Percentiles rank a stretch among this genome's conserved stretches.
Evolutionary conservation across 2,797 vertebrate species (phyloP).

Genomic region (Rhincodon typus): DNA sequence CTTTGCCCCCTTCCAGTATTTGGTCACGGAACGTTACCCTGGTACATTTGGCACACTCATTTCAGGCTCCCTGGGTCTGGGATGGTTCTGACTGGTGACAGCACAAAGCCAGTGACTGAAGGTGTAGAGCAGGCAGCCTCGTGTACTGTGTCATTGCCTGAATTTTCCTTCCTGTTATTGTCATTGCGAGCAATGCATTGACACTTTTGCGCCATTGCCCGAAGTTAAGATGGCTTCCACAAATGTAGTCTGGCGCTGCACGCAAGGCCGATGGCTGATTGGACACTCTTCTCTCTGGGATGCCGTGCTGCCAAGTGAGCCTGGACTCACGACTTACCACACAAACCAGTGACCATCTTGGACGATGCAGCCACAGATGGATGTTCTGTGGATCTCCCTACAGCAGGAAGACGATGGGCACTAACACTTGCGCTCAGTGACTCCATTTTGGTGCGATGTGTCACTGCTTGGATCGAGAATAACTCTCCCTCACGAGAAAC

Average conservation of each 20-base stretch:
- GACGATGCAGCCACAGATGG: not conserved
- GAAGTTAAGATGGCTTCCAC: not conserved
- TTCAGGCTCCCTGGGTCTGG: not conserved
- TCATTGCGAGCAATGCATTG: not conserved
- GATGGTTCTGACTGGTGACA: not conserved
- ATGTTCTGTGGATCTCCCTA: not conserved
- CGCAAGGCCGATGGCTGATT: not conserved
- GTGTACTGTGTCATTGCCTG: not conserved
- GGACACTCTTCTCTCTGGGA: not conserved
- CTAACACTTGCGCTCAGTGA: not conserved
- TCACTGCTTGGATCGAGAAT: not conserved
- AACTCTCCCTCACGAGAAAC: not conserved
- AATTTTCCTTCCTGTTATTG: not conserved
- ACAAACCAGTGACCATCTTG: not conserved
- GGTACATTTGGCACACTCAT: not conserved
- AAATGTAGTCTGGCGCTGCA: not conserved
- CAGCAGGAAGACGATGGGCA: not conserved
- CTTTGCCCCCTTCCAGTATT: not conserved
- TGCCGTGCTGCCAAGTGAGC: not conserved
- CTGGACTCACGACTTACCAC: not conserved
- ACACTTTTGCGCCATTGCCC: not conserved
- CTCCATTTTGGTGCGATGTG: not conserved
- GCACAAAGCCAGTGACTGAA: no score
- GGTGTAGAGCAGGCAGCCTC: not conserved
- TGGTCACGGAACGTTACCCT: not conserved